Conservation (phyloP, 2,888 invertebrate species). For the Bhutanitis thaidina region DNA sequence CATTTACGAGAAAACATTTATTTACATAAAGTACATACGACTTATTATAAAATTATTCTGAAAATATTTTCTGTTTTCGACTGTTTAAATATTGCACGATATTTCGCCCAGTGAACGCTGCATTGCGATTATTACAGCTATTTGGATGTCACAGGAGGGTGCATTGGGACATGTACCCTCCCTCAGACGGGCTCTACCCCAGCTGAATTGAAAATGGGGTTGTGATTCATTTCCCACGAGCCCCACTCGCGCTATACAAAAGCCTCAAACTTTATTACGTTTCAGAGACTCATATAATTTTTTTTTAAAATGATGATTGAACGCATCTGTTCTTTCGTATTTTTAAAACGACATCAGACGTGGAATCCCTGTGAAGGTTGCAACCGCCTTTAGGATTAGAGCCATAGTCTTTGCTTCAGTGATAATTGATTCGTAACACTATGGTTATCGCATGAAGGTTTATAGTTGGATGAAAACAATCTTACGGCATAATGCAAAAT, state of each 20-base stretch:
- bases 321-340: conserved; percentile 22
- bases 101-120: conserved; percentile 43
- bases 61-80: conserved; percentile 1
- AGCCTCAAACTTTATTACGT: conserved; percentile 56
- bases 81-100: conserved; percentile 23
- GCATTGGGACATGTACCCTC: conserved; percentile 52
- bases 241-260: conserved; percentile 52
- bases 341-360: conserved; percentile 5
- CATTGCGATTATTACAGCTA: conserved; percentile 69
- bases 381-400: conserved; percentile 17
- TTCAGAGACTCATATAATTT: conserved; percentile 40
- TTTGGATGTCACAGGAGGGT: conserved; percentile 69
- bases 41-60: neutral
- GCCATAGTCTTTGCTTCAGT: conserved; percentile 28
- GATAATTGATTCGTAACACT: conserved; percentile 39
- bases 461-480: conserved; percentile 7
- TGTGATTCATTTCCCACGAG: conserved; percentile 78
- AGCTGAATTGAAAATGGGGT: conserved; percentile 73
- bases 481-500: conserved; percentile 5
- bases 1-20: neutral
- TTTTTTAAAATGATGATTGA: conserved; percentile 27
- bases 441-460: conserved; percentile 28
- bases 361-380: conserved; percentile 22
- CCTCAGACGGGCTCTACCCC: conserved; percentile 55
- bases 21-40: neutral